phyloP scores from a whole-genome alignment of 1,140 invertebrate genomes.

The Pseudobourletiella spinata region DNA sequence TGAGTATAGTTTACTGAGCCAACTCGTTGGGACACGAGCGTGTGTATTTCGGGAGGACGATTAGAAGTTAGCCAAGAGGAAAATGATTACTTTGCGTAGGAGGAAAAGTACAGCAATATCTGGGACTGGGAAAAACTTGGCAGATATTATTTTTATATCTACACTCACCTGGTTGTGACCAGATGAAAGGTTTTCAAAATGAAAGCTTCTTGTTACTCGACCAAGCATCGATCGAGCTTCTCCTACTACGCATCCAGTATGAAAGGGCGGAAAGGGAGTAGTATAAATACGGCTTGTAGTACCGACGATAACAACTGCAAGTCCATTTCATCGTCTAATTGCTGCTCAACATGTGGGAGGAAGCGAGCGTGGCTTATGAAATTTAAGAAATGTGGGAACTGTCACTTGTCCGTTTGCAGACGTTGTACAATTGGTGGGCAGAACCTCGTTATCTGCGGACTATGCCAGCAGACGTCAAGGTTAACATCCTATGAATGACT shows the following conservation, averaged over 20 bases:
- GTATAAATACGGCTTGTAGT: not conserved
- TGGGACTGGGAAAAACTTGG: too few species aligned
- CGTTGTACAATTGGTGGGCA: not conserved
- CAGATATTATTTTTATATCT: too few species aligned
- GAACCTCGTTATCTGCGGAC: not conserved
- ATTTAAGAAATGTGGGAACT: conserved; percentile 6
- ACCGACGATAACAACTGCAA: not conserved
- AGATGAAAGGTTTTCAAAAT: too few species aligned
- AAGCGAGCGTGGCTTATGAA: not conserved
- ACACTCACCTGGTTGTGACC: too few species aligned
- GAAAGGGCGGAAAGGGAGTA: not conserved
- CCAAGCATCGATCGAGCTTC: too few species aligned
- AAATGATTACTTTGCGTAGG: too few species aligned
- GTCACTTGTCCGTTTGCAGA: conserved; percentile 7
- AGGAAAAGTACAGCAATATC: too few species aligned
- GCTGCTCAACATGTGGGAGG: not conserved
- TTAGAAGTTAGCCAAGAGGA: too few species aligned
- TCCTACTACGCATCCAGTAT: not conserved
- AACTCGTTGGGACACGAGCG: too few species aligned
- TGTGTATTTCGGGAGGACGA: too few species aligned
- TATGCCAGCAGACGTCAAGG: conserved; percentile 6
- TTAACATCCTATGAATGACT: not conserved
- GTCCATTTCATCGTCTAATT: not conserved
- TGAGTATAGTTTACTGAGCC: too few species aligned
- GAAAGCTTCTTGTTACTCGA: not conserved